A percentile compares a stretch with the other conserved stretches of the same genome.
Evolutionary conservation across 2,113 vertebrate genomes (phyloP).

Genomic region (Ceyx margarethae): DNA sequence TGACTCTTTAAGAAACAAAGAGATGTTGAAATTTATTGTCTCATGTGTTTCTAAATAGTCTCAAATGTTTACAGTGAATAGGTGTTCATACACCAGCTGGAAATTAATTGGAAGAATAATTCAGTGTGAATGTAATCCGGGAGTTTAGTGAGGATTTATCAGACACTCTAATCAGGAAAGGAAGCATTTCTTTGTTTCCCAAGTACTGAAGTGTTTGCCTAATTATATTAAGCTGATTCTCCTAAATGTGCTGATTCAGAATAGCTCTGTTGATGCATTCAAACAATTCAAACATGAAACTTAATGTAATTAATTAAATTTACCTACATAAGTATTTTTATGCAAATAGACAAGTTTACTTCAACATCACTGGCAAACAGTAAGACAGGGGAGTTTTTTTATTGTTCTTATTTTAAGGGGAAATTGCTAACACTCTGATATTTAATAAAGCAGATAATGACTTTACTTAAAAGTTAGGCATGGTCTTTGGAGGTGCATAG

Average conservation of each 20-base stretch:
- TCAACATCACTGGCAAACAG: not conserved
- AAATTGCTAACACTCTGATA: not conserved
- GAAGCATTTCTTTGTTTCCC: not conserved
- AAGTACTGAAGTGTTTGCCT: not conserved
- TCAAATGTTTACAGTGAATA: not conserved
- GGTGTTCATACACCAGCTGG: not conserved
- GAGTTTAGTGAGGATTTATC: not conserved
- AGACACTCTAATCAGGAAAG: not conserved
- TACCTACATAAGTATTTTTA: not conserved
- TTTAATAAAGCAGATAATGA: not conserved
- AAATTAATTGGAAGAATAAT: not conserved
- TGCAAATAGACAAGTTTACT: not conserved
- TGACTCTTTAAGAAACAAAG: not conserved
- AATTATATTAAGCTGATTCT: not conserved
- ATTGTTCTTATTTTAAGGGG: not conserved
- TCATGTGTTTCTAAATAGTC: not conserved
- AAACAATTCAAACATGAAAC: not conserved
- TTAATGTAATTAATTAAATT: not conserved
- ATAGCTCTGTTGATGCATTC: not conserved
- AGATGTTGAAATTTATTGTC: not conserved
- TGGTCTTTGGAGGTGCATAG: not conserved
- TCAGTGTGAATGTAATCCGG: not conserved
- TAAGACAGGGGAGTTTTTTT: not conserved
- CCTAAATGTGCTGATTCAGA: not conserved
- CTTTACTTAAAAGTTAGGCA: not conserved